These are phyloP conservation scores for Platyrinchus mystaceus DNA, from an alignment of 2,797 vertebrate genomes.

Conservation along the genomic window DNA sequence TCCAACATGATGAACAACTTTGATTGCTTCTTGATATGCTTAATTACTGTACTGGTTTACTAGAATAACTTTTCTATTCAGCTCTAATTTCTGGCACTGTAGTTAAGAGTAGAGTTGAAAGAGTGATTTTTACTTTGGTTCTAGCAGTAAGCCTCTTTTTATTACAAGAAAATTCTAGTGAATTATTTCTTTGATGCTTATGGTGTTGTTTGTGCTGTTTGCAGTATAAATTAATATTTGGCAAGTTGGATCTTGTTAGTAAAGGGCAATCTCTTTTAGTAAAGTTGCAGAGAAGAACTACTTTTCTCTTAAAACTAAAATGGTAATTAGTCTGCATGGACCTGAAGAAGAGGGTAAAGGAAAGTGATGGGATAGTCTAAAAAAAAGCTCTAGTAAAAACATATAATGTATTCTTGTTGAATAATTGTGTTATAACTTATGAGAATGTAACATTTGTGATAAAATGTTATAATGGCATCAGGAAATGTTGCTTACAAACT, in stretches of 20 bases:
- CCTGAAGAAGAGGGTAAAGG: neutral
- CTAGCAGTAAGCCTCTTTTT: neutral
- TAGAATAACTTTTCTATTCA: neutral
- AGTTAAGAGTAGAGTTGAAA: neutral
- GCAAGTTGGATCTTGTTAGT: neutral
- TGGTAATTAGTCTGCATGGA: neutral
- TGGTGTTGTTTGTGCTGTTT: neutral
- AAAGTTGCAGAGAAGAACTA: neutral
- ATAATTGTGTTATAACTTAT: neutral
- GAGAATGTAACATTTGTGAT: neutral
- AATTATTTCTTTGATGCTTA: neutral
- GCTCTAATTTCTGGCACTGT: neutral
- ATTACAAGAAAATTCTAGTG: neutral
- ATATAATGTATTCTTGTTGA: neutral
- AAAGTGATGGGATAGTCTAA: neutral
- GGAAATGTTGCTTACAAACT: neutral
- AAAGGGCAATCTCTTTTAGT: neutral
- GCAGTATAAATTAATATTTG: neutral
- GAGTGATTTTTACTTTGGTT: neutral
- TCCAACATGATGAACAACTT: accelerated
- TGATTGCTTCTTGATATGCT: neutral
- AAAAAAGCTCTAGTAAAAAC: neutral
- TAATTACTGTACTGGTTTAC: neutral
- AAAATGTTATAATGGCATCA: neutral
- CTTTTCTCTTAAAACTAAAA: neutral